Evolutionary conservation across 1,140 invertebrate genomes (phyloP).

Genomic region (Calosoma granatense): DNA sequence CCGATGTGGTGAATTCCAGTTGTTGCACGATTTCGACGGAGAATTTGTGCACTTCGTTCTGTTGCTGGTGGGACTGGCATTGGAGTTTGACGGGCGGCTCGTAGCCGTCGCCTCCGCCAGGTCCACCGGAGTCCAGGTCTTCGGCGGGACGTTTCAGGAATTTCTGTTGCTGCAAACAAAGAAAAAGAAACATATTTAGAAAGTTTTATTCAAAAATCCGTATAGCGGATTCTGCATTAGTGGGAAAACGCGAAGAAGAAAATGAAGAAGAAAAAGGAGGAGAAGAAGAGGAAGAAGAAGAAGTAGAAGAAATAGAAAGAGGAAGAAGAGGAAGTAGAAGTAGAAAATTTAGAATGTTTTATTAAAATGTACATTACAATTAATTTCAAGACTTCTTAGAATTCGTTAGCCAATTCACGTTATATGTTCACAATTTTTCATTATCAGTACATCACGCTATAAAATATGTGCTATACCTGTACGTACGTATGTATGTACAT

Average conservation of each 20-base stretch:
- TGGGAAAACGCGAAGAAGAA: too few relatives aligned
- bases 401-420: too few relatives aligned
- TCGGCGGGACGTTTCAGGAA: slow-evolving; percentile 64
- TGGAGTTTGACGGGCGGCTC: slow-evolving; percentile 70
- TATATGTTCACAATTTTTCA: too few relatives aligned
- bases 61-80: slow-evolving; percentile 38
- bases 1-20: slow-evolving; percentile 73
- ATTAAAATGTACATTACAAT: neutral
- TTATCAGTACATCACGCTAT: too few relatives aligned
- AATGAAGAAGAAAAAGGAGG: neutral
- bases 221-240: too few relatives aligned
- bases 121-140: slow-evolving; percentile 51
- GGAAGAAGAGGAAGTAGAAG: neutral
- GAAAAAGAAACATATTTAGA: too few relatives aligned
- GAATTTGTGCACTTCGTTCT: slow-evolving; percentile 61
- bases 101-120: slow-evolving; percentile 40
- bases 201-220: too few relatives aligned
- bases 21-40: slow-evolving; percentile 87
- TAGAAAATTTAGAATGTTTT: neutral
- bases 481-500: too few relatives aligned
- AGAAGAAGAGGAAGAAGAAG: neutral
- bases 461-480: too few relatives aligned
- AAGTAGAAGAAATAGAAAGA: neutral
- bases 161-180: slow-evolving; percentile 67
- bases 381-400: neutral